Evolutionary conservation across 2,888 invertebrate genomes (phyloP), one percentile per base, ranked within the genome.

Genomic region (Ischnus inquisitorius): DNA sequence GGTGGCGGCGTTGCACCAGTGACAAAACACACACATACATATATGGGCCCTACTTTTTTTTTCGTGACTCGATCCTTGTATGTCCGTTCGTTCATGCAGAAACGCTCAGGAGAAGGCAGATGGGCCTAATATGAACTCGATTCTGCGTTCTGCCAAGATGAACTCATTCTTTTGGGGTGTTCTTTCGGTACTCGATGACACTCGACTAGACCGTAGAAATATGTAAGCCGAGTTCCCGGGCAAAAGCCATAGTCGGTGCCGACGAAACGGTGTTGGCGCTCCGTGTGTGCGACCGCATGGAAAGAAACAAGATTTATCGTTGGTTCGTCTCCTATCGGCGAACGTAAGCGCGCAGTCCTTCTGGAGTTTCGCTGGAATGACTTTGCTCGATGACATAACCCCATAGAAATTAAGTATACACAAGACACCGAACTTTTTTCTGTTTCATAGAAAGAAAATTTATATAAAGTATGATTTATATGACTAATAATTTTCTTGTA

Each of bases 81-180:
- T 90, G 83, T 78, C 60, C 87, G 89, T 22, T 86, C 91, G 89
- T 71, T 91, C 91, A 91, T 90, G 92, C 89, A 90, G 91, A 92
- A 93, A 90, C 89, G 87, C 88, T 88, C 89, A 84, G 79, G 83
- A 88, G 88, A 78, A 89, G 92, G 91, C 93, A 93, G 93, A 93
- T 93, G 93, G 90, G 89, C 76, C 92, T 90, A 93, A 93, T 92
- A 92, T 93, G 91, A 90, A 93, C 92, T 93, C 91, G 89, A 92
- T 92, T 92, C 89, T 87, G 84, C 88, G 78, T 78, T 67, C 41
- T 83, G 84, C 80, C 82, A 84, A 87, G 85, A 91, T 91, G 90
- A 91, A 91, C 93, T 92, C 90, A 90, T 91, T 91, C 91, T 91
- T 90, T 91, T 90, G 88, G 87, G 80, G 78, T n/a, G n/a, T 54